A percentile compares a stretch with the other conserved stretches of the same genome.
Evolutionary conservation across 1,140 invertebrate genomes (phyloP).

Genomic region (Rhopalosiphum padi): DNA sequence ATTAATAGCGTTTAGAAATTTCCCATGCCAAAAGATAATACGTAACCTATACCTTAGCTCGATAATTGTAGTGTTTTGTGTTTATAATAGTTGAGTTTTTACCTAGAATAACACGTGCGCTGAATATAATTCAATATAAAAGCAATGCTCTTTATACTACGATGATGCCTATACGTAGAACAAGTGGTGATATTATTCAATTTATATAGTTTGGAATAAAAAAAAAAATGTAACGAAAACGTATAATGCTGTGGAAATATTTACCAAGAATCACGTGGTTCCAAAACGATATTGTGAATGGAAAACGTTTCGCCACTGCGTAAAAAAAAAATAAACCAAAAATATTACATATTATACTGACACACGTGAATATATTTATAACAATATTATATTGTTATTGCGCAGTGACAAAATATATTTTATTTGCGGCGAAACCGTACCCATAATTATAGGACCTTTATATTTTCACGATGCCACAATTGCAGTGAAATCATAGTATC

Average conservation of each 20-base stretch:
- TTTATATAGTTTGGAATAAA: neutral
- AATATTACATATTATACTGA: neutral
- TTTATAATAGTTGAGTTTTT: neutral
- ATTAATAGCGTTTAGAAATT: neutral
- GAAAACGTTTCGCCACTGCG: neutral
- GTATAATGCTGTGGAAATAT: neutral
- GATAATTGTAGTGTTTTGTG: neutral
- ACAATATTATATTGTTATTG: no score
- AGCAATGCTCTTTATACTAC: neutral
- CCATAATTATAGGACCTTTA: neutral
- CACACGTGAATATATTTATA: neutral
- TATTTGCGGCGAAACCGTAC: neutral
- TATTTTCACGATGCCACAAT: neutral
- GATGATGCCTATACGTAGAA: neutral
- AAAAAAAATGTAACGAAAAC: neutral
- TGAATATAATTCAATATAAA: constrained; percentile 14
- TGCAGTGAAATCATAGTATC: neutral
- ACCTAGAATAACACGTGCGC: neutral
- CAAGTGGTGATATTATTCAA: neutral
- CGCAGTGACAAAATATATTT: neutral
- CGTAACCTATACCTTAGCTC: neutral
- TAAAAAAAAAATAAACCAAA: neutral
- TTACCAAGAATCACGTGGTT: neutral
- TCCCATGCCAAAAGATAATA: neutral
- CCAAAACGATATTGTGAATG: neutral